Evolutionary conservation across 2,113 vertebrate genomes (phyloP).

Genomic region (Amphiprion percula): DNA sequence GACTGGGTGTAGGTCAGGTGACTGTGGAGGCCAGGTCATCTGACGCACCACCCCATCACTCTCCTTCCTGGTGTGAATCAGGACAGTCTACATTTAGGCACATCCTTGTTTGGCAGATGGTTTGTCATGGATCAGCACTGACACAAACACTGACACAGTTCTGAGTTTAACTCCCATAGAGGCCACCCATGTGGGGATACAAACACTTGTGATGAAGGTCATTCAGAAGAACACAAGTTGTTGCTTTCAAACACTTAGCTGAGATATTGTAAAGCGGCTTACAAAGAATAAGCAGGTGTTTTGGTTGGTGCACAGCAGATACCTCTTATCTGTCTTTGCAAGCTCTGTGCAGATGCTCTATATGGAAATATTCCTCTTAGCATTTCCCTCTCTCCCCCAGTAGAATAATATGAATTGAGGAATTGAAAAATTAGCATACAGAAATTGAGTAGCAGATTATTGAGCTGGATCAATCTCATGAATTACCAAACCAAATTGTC

Average conservation of each 20-base stretch:
- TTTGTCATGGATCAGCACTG: background rate
- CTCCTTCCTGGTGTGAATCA: constrained; percentile 10
- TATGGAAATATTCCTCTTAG: too few relatives aligned
- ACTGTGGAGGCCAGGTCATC: too few relatives aligned
- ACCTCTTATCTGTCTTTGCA: too few relatives aligned
- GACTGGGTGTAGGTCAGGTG: too few relatives aligned
- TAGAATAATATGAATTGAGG: background rate
- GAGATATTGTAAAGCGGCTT: too few relatives aligned
- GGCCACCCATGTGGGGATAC: background rate
- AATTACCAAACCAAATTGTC: constrained; percentile 16
- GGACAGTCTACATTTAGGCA: background rate
- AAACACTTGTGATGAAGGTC: background rate
- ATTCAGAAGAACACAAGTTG: background rate
- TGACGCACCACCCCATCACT: too few relatives aligned
- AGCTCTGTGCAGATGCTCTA: too few relatives aligned
- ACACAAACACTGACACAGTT: background rate
- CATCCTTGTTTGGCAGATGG: background rate
- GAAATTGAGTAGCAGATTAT: background rate
- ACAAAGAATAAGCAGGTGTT: too few relatives aligned
- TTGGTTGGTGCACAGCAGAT: too few relatives aligned
- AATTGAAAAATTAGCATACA: background rate
- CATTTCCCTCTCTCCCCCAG: too few relatives aligned
- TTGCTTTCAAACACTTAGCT: background rate
- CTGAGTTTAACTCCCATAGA: background rate
- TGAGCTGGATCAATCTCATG: constrained; percentile 16